phyloP scores from a whole-genome alignment of 2,888 invertebrate species.

The Xestobium rufovillosum region DNA sequence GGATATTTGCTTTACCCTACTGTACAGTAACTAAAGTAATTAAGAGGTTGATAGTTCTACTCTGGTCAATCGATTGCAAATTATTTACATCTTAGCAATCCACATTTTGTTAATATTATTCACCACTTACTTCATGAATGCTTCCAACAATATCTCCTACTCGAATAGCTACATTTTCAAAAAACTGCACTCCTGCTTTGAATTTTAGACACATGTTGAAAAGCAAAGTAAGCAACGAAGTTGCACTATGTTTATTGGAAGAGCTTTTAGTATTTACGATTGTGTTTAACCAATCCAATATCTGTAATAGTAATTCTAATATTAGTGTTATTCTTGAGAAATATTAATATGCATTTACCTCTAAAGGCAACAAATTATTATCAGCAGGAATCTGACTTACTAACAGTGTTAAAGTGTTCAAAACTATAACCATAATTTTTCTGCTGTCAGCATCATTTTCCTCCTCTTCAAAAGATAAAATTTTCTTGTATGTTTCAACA shows the following conservation, averaged over 20 bases:
- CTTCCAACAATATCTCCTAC: constrained; percentile 42
- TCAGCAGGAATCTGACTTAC: constrained; percentile 28
- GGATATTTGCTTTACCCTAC: too few species aligned
- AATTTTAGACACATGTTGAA: constrained; percentile 37
- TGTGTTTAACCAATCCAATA: constrained; percentile 40
- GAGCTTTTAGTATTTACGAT: constrained; percentile 34
- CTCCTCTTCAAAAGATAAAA: constrained; percentile 31
- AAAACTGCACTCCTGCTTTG: constrained; percentile 37
- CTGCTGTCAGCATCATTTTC: constrained; percentile 36
- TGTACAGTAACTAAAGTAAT: too few species aligned
- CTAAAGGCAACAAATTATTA: constrained; percentile 26
- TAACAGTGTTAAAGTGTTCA: constrained; percentile 32
- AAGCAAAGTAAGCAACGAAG: constrained; percentile 36
- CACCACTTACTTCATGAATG: constrained; percentile 43
- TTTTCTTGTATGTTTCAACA: too few species aligned
- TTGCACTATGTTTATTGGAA: constrained; percentile 30
- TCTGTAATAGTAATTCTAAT: constrained; percentile 28
- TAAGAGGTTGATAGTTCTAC: too few species aligned
- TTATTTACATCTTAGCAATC: too few species aligned
- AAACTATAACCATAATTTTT: constrained; percentile 30
- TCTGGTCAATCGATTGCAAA: too few species aligned
- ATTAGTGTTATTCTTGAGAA: not conserved
- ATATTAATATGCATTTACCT: constrained; percentile 24
- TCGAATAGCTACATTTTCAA: constrained; percentile 42
- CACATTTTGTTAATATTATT: too few species aligned